Base-by-base conservation (phyloP, 2,113 vertebrate species). In the Maccullochella peelii region DNA sequence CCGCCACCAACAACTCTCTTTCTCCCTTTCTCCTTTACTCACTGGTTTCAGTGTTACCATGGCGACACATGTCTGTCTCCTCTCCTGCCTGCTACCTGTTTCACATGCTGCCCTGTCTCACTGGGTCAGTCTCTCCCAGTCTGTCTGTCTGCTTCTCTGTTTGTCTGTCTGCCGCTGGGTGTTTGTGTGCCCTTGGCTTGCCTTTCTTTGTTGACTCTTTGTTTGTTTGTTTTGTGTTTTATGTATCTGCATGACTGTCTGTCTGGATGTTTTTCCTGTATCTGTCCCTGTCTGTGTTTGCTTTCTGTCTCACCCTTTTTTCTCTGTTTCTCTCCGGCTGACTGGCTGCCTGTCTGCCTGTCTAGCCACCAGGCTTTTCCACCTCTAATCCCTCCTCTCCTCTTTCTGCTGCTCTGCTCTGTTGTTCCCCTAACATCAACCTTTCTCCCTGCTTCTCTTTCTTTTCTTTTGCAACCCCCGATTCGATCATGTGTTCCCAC, bases 31-130 rank as follows among this genome's bases (percentile, higher is more conserved):
- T 73, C 67, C 75, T 75, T 72, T 75, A 21, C 83, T 89, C 76
- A n/a, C 90, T 92, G 88, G 68, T 93, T 91, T 91, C 86, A n/a
- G 87, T 92, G 90, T 94, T 92, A 87, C 89, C 77, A 89, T 93
- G 93, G 94, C 47, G 87, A 95, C 92, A 93, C 90, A 82, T 91
- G 89, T 94, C 87, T 93, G 87, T 93, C 91, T 87, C 83, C 73
- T 83, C 90, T 83, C 42, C 81, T 84, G 82, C 87, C 89, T 85
- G 89, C 89, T 90, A 93, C 92, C 91, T 94, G 91, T 93, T 92
- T 94, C 91, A 80, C 79, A 84, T 81, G 75, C 80, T 63, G 78
- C 82, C 88, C 80, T 57, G 68, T 87, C 89, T 91, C 90, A 15
- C 74, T 86, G 88, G 83, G 77, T 89, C 89, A 73, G 63, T 75